Evolutionary conservation across 2,113 vertebrate genomes (phyloP).

Genomic region (Cinclus mexicanus): DNA sequence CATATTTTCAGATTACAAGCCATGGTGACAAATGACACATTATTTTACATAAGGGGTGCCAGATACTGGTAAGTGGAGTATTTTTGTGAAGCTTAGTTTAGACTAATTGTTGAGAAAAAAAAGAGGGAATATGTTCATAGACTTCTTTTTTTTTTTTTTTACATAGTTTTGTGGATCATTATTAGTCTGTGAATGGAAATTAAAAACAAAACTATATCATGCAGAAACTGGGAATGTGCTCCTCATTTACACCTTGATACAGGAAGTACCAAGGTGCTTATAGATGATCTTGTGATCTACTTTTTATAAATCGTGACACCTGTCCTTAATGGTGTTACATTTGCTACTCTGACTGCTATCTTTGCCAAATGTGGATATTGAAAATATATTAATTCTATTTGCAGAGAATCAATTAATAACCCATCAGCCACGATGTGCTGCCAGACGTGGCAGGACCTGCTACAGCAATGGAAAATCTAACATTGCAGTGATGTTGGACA

Average conservation of each 20-base stretch:
- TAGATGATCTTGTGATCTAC: background rate
- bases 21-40: slow-evolving; percentile 23
- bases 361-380: background rate
- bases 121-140: background rate
- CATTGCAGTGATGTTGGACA: background rate
- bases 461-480: background rate
- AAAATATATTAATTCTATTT: background rate
- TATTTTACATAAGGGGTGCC: slow-evolving; percentile 9
- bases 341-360: background rate
- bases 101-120: background rate
- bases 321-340: background rate
- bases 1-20: slow-evolving; percentile 30
- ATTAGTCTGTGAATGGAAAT: background rate
- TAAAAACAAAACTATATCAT: background rate
- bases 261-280: background rate
- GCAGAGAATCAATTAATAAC: background rate
- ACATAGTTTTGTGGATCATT: background rate
- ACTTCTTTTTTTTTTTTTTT: background rate
- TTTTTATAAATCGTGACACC: background rate
- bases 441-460: background rate
- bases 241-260: background rate
- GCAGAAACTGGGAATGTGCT: background rate
- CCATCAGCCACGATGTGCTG: background rate
- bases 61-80: background rate
- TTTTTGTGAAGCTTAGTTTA: background rate